phyloP scores from a whole-genome alignment of 37 sponge, comb jelly and placozoan species.

The Cladorhizidae sp. region DNA sequence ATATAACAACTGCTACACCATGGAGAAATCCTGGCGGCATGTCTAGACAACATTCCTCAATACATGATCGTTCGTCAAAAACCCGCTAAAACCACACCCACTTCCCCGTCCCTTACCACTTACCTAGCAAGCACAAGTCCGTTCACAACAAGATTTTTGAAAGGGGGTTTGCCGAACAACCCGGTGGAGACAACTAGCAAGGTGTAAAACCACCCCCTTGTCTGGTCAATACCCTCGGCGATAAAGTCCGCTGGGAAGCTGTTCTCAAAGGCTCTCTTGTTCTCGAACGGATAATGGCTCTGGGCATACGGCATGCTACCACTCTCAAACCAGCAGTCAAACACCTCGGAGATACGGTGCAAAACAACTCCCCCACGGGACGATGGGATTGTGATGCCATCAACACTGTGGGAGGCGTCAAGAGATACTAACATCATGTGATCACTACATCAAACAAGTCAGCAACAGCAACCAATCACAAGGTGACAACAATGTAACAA shows the following conservation, averaged over 20 bases:
- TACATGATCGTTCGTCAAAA: not conserved
- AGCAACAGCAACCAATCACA: no score
- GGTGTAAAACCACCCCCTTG: conserved; percentile 99
- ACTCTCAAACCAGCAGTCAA: conserved; percentile 99
- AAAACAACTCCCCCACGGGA: conserved; percentile 79
- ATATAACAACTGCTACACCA: no score
- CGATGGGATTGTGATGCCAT: conserved; percentile 92
- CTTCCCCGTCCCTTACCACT: not conserved
- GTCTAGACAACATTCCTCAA: no score
- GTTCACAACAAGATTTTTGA: conserved; percentile 97
- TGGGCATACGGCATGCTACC: conserved; percentile 99
- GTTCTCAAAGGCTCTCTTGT: conserved; percentile 83
- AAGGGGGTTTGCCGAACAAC: conserved; percentile 94
- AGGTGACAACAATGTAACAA: no score
- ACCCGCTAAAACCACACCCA: no score
- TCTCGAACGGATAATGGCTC: conserved; percentile 98
- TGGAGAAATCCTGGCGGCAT: no score
- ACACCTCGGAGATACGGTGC: conserved; percentile 87
- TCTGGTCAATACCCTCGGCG: conserved; percentile 99
- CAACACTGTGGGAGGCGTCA: conserved; percentile 74
- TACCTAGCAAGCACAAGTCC: conserved; percentile 93
- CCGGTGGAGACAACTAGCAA: conserved; percentile 95
- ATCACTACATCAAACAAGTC: no score
- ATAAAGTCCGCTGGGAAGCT: conserved; percentile 98
- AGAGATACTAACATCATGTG: no score